Evolutionary conservation across 2,888 invertebrate genomes (phyloP), one percentile per base, ranked within the genome.

Genomic region (Oscheius sp.): DNA sequence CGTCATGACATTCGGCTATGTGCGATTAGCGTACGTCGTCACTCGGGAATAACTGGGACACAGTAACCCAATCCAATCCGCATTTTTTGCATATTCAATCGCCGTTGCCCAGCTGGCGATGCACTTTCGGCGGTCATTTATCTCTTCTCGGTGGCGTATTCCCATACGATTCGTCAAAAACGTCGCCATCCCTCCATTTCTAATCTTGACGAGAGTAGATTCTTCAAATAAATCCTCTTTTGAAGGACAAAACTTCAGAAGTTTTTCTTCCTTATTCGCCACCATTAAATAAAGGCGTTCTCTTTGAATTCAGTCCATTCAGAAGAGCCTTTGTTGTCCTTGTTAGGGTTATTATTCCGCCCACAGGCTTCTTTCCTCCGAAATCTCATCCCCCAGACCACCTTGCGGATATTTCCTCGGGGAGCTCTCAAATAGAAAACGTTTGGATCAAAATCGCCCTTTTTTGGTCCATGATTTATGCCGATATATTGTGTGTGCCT

Each of bases 71-170:
- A 48, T 48, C 46, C 46, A 8, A 17, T 46, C 17, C 6, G 12
- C 17, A 5, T 52, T 52, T 20, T 25, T 15, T 10, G 25, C 10
- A 52, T 23, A 33, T 37, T 57, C 34, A 37, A 57, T 57, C 37
- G 17, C 57, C 17, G 57, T 12, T 10, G 57, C 20, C n/a, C 39
- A 31, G 29, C 25, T 50, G 53, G 17, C 34, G 50, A 52, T 52
- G 23, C 50, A 52, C 50, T 52, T 52, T 57, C 37, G 57, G 25
- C n/a, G 55, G 37, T 57, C 57, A 57, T 57, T 57, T 34, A 57
- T 57, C 57, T 57, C 39, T 37, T 52, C 39, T 57, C 37, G 33
- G 34, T 37, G 57, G 37, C 57, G 23, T 57, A 57, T 57, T 37
- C 57, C 34, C 39, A 57, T 23, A 17, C 37, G 20, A 57, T 57